These are phyloP conservation scores for Tamias sibiricus DNA, from an alignment of 2,113 vertebrate species.

Conservation along the genomic window DNA sequence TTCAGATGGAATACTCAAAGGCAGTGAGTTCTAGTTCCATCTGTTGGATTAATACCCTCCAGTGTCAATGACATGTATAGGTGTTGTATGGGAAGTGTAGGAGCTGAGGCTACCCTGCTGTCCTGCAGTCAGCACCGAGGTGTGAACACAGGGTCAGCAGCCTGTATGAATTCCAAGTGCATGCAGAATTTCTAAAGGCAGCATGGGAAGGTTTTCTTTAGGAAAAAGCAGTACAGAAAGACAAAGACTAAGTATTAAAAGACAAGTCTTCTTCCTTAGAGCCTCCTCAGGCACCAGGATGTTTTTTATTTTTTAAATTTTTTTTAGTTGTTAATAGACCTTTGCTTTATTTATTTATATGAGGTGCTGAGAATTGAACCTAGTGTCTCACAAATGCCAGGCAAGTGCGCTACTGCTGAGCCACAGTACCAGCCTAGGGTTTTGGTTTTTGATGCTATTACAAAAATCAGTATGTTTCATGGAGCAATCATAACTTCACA, in stretches of 20 bases:
- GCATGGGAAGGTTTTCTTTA: background rate
- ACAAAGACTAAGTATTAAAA: background rate
- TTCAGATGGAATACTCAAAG: background rate
- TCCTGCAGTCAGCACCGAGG: background rate
- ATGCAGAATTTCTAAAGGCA: background rate
- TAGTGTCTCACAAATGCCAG: too few relatives aligned
- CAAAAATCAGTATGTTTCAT: background rate
- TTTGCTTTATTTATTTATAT: too few relatives aligned
- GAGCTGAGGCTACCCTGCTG: too few relatives aligned
- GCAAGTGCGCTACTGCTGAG: too few relatives aligned
- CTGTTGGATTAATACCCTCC: background rate
- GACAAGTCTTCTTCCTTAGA: background rate
- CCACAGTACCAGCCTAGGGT: too few relatives aligned
- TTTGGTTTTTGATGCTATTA: background rate
- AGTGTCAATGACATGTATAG: accelerated
- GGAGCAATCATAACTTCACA: background rate
- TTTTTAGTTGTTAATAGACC: too few relatives aligned
- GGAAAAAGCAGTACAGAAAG: background rate
- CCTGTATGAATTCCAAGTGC: background rate
- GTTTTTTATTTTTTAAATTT: too few relatives aligned
- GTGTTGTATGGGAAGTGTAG: background rate
- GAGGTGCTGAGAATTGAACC: too few relatives aligned
- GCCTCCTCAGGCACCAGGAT: background rate
- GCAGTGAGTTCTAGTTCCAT: background rate
- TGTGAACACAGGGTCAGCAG: background rate